phyloP scores from a whole-genome alignment of 37 sponge, comb jelly and placozoan species.

The Beroe forskalii region DNA sequence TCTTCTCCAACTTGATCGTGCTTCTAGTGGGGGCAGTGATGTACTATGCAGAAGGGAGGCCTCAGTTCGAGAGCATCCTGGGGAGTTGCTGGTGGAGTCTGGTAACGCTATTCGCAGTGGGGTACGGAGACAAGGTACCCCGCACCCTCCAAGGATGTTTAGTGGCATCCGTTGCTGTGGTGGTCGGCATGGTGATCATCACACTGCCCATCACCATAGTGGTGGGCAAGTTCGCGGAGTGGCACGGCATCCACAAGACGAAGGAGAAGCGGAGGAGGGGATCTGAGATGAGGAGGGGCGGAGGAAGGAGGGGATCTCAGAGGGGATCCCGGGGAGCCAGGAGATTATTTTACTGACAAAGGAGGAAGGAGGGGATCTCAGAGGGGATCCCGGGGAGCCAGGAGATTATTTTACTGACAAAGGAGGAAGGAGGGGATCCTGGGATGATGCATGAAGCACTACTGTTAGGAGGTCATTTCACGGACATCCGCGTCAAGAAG shows the following conservation, averaged over 20 bases:
- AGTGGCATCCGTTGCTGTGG: background rate
- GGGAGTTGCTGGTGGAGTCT: background rate
- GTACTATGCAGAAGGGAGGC: background rate
- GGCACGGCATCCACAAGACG: background rate
- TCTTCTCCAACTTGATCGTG: background rate
- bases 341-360: no score
- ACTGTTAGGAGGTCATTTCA: no score
- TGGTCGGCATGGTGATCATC: conserved; percentile 5
- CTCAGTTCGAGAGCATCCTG: background rate
- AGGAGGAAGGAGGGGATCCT: background rate
- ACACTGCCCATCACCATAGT: conserved; percentile 13
- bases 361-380: background rate
- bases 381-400: no score
- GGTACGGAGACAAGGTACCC: background rate
- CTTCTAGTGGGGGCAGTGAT: background rate
- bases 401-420: no score
- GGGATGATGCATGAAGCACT: no score
- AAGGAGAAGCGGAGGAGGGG: background rate
- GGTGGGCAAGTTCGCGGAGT: conserved; percentile 8
- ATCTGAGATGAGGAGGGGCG: background rate
- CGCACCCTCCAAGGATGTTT: background rate
- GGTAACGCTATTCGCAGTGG: background rate
- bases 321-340: no score
- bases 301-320: background rate
- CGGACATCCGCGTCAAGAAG: no score